Conservation (phyloP, 2,797 vertebrate species). For the Artibeus lituratus region DNA sequence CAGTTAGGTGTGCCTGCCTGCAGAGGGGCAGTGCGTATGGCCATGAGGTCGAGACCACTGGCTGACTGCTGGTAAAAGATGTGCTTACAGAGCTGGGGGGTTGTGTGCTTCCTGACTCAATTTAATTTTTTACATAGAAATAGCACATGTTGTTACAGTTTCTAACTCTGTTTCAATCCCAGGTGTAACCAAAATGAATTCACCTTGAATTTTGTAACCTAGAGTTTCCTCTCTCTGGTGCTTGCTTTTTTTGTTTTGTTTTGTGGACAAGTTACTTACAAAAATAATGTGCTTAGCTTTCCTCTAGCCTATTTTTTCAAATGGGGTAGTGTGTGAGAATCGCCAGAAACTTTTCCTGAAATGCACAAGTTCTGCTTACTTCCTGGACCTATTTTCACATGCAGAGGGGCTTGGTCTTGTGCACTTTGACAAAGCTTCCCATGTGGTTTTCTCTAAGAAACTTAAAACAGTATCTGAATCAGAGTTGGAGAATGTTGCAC, state of each 20-base stretch:
- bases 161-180: background rate
- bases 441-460: background rate
- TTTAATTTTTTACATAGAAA: background rate
- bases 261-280: background rate
- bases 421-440: background rate
- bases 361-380: background rate
- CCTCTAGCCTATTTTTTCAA: background rate
- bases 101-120: background rate
- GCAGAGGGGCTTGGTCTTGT: background rate
- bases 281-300: background rate
- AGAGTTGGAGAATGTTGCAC: background rate
- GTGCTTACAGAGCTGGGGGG: background rate
- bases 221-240: background rate
- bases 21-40: background rate
- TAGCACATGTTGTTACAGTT: background rate
- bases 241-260: background rate
- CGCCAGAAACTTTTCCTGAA: background rate
- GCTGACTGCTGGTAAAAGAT: background rate
- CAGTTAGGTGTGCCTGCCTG: background rate
- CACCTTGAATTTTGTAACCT: background rate
- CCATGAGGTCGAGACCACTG: background rate
- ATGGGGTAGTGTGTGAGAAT: background rate
- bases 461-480: background rate
- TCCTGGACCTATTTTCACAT: background rate
- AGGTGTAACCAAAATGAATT: background rate